Evolutionary conservation across 2,113 vertebrate species (phyloP), one percentile per base, ranked within the genome.

Genomic region (Coregonus clupeaformis): DNA sequence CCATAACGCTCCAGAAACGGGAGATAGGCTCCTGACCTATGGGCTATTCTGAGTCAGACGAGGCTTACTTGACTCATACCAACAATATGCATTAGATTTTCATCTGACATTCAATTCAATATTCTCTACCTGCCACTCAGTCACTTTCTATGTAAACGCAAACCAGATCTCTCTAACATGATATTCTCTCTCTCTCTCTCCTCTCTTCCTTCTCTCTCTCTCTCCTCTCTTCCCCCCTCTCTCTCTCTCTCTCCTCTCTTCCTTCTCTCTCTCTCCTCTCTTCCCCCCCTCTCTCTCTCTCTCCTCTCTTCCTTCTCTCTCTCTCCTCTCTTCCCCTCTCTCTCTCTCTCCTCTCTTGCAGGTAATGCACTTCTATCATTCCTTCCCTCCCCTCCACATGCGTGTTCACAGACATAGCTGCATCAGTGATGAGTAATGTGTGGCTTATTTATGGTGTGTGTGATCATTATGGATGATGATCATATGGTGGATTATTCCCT

Each of bases 351-450:
- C 18, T 49, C n/a, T 74, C 68, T 65, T 52, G 7, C 80, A 90
- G 90, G 89, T 90, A 91, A 87, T 87, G 68, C 74, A 73, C 62
- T 71, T 42, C 2, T 42, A 7, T 42, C 36, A 42, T 11, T 7
- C 55, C 72, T 76, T 25, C 1, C 14, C 14, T 13, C 32, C 45
- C 63, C 68, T 30, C 60, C 32, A 29, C 55, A 60, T 30, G 63
- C 73, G 30, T 55, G 59, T 62, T 1, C 73, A 66, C 76, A 69
- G 77, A 77, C 18, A 71, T 27, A 18, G 72, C 25, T 74, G 77
- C 77, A 72, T 29, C 72, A 62, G 63, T 82, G 80, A 79, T 76
- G 84, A 86, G 87, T 88, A 90, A 87, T 69, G 84, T 90, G 89
- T 89, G 82, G 80, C 73, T 90, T 80, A 68, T 82, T 89, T 76